phyloP scores from a whole-genome alignment of 2,113 vertebrate species.

The Cnemophilus loriae region DNA sequence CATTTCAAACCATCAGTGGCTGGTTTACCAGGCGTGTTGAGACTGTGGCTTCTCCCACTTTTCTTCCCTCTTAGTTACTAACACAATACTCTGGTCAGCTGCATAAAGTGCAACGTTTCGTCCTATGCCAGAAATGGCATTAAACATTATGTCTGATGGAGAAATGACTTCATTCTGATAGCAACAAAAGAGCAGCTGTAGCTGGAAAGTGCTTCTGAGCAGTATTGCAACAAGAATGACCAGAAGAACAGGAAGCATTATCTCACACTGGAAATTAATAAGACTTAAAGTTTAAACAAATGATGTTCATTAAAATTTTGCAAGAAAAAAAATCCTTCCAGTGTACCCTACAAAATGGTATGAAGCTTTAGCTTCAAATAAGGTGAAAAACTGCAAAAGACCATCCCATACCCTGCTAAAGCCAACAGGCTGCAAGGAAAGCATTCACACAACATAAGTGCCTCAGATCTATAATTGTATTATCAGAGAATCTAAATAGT shows the following conservation, averaged over 20 bases:
- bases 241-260: background rate
- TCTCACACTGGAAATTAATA: background rate
- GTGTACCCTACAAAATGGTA: background rate
- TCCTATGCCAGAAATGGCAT: background rate
- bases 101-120: background rate
- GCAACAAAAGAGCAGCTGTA: background rate
- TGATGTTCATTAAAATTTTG: background rate
- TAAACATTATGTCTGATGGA: background rate
- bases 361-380: background rate
- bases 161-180: background rate
- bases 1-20: accelerated
- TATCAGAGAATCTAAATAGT: background rate
- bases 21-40: background rate
- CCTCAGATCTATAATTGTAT: background rate
- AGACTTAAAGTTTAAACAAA: background rate
- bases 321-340: background rate
- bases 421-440: background rate
- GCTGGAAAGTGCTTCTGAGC: background rate
- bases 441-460: background rate
- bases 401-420: background rate
- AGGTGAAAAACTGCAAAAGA: background rate
- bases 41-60: background rate
- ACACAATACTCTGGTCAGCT: background rate
- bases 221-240: background rate
- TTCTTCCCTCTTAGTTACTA: background rate